These are phyloP conservation scores for Novumbra hubbsi DNA, from an alignment of 2,797 vertebrate genomes.

Conservation along the genomic window DNA sequence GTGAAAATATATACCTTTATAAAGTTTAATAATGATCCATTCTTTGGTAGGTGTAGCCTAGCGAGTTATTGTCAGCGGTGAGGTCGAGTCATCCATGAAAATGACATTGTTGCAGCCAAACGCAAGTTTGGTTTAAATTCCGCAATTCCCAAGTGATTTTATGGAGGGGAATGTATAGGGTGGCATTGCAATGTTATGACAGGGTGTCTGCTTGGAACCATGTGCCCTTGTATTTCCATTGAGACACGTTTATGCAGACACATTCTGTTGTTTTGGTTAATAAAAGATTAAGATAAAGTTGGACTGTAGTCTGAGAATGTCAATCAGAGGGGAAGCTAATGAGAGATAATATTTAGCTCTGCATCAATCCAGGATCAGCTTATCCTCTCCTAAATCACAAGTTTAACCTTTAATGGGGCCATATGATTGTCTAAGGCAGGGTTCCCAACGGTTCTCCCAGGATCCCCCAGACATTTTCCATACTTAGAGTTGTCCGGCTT, in stretches of 20 bases:
- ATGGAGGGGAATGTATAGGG: conserved; percentile 36
- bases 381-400: not conserved
- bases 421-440: not conserved
- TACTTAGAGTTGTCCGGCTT: too few species aligned
- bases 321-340: not conserved
- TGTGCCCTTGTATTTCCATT: not conserved
- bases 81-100: not conserved
- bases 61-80: not conserved
- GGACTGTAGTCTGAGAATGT: not conserved
- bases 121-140: conserved; percentile 37
- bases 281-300: not conserved
- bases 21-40: not conserved
- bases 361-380: not conserved
- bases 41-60: not conserved
- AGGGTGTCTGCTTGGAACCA: conserved; percentile 11
- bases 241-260: conserved; percentile 12
- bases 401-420: not conserved
- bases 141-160: conserved; percentile 48
- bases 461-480: too few species aligned
- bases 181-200: conserved; percentile 33
- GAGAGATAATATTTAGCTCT: not conserved
- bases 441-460: too few species aligned
- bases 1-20: not conserved
- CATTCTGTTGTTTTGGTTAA: not conserved
- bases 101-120: conserved; percentile 59